These are phyloP conservation scores for Temnothorax curvispinosus DNA, from an alignment of 1,140 invertebrate genomes.

Conservation along the genomic window DNA sequence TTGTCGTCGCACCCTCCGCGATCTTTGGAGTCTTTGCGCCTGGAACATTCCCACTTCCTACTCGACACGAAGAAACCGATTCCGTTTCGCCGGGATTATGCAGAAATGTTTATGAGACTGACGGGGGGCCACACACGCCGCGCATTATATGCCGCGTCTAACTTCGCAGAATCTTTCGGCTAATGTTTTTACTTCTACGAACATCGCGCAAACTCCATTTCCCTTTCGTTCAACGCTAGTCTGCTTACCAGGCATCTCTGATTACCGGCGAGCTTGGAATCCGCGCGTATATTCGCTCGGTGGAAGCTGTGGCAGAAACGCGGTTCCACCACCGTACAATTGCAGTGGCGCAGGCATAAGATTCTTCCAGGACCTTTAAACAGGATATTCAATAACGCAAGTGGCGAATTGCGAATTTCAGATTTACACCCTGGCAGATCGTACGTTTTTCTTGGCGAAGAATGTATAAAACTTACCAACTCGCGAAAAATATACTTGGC, in stretches of 20 bases:
- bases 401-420: background rate
- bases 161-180: constrained; percentile 54
- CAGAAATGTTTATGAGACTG: constrained; percentile 10
- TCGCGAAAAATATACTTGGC: background rate
- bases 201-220: constrained; percentile 47
- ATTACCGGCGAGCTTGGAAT: constrained; percentile 66
- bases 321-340: background rate
- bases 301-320: constrained; percentile 40
- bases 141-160: background rate
- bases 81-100: background rate
- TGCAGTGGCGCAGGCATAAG: constrained; percentile 54
- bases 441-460: background rate
- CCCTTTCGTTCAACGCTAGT: constrained; percentile 48
- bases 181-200: constrained; percentile 62
- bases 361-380: background rate
- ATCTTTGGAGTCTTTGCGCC: background rate
- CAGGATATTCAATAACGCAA: background rate
- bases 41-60: background rate
- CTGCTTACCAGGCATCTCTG: constrained; percentile 66
- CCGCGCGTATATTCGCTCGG: constrained; percentile 52
- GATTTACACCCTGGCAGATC: background rate
- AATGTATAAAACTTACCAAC: background rate
- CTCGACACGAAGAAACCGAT: no score
- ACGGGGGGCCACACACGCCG: background rate
- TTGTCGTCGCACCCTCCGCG: background rate